Evolutionary conservation across 2,113 vertebrate species (phyloP).

Genomic region (Eira barbara): DNA sequence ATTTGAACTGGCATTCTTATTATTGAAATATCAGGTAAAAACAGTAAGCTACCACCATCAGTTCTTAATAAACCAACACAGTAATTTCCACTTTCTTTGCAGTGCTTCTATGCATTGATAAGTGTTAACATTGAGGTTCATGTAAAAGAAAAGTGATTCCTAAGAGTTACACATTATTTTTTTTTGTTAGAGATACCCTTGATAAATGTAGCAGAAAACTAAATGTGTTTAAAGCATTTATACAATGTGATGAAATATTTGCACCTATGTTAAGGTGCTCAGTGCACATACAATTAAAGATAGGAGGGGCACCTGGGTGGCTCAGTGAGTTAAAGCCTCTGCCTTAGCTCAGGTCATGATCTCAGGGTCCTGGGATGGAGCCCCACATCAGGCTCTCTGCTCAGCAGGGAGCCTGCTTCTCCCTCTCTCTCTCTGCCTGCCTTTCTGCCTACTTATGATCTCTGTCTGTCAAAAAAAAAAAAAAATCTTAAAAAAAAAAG

Average conservation of each 20-base stretch:
- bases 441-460: too few relatives aligned
- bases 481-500: too few relatives aligned
- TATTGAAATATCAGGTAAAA: constrained; percentile 57
- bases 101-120: constrained; percentile 15
- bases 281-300: constrained; percentile 30
- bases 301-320: too few relatives aligned
- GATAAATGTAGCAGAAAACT: neutral
- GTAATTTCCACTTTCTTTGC: constrained; percentile 9
- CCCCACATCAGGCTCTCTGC: too few relatives aligned
- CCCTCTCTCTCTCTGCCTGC: too few relatives aligned
- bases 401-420: too few relatives aligned
- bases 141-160: neutral
- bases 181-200: constrained; percentile 27
- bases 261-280: neutral
- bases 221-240: constrained; percentile 40
- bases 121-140: neutral
- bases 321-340: too few relatives aligned
- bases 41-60: neutral
- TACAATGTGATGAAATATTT: constrained; percentile 34
- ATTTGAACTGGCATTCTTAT: constrained; percentile 45
- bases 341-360: too few relatives aligned
- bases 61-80: constrained; percentile 1
- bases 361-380: too few relatives aligned
- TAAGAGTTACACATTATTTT: neutral
- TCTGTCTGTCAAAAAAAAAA: too few relatives aligned